Conservation (phyloP, 2,797 vertebrate species). For the Malurus splendens region DNA sequence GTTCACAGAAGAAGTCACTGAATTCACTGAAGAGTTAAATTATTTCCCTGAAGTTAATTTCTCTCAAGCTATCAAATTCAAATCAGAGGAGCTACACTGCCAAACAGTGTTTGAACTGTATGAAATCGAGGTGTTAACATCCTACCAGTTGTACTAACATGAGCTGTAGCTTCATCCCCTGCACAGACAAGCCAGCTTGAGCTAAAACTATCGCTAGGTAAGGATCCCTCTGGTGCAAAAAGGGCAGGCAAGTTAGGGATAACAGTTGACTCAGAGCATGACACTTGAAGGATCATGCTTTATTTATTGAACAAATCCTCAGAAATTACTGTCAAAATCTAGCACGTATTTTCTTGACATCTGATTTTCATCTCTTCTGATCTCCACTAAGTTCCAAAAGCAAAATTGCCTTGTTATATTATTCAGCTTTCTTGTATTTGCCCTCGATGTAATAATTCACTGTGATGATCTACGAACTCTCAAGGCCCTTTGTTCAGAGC, state of each 20-base stretch:
- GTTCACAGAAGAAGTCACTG: not conserved
- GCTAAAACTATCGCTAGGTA: not conserved
- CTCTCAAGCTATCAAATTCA: not conserved
- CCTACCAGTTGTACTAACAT: not conserved
- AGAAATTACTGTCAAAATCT: not conserved
- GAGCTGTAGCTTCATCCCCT: not conserved
- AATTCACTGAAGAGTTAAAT: not conserved
- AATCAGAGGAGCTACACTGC: not conserved
- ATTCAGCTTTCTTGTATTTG: not conserved
- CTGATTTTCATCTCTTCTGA: conserved; percentile 1
- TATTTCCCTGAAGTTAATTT: conserved; percentile 3
- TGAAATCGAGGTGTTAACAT: not conserved
- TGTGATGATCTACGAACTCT: conserved; percentile 6
- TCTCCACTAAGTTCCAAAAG: not conserved
- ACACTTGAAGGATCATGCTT: not conserved
- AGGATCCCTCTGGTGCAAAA: not conserved
- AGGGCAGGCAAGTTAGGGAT: not conserved
- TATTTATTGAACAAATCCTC: not conserved
- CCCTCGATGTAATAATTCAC: not conserved
- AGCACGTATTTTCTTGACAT: not conserved
- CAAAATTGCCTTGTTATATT: not conserved
- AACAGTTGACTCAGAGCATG: not conserved
- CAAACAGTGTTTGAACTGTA: not conserved
- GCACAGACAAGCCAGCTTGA: not conserved
- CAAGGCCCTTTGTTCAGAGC: conserved; percentile 6